A percentile compares a stretch with the other conserved stretches of the same genome.
phyloP scores from a whole-genome alignment of 2,888 invertebrate species.

The Chaetogeoica ovagalla region DNA sequence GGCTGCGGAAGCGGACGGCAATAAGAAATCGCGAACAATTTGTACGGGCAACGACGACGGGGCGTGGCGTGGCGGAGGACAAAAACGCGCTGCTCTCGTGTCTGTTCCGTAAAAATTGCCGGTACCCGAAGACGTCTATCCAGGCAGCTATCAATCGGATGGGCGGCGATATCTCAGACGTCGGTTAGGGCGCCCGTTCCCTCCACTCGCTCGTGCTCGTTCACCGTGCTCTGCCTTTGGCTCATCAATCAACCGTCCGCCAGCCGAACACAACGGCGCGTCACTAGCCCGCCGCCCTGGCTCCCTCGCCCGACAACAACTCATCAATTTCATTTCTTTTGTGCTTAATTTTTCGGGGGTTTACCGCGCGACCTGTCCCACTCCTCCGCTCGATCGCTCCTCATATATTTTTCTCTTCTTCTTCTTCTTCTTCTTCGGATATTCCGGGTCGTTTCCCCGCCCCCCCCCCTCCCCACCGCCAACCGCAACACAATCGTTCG shows the following conservation, averaged over 20 bases:
- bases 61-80: background rate
- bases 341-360: slow-evolving; percentile 52
- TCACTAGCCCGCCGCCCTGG: slow-evolving; percentile 4
- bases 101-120: slow-evolving; percentile 52
- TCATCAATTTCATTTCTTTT: slow-evolving; percentile 52
- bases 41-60: slow-evolving; percentile 21
- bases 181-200: slow-evolving; percentile 31
- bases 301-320: slow-evolving; percentile 20
- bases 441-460: too few relatives aligned
- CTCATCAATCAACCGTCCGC: slow-evolving; percentile 50
- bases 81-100: slow-evolving; percentile 27
- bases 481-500: too few relatives aligned
- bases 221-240: slow-evolving; percentile 21
- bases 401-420: background rate
- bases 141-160: slow-evolving; percentile 51
- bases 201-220: background rate
- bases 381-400: too few relatives aligned
- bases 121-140: slow-evolving; percentile 52
- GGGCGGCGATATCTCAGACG: slow-evolving; percentile 51
- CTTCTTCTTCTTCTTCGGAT: too few relatives aligned
- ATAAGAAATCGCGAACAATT: slow-evolving; percentile 49
- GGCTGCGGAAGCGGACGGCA: background rate
- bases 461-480: too few relatives aligned
- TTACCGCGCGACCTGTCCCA: slow-evolving; percentile 13
- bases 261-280: slow-evolving; percentile 11